Conservation (phyloP, 1,140 invertebrate species). For the Holotrichia oblita region DNA sequence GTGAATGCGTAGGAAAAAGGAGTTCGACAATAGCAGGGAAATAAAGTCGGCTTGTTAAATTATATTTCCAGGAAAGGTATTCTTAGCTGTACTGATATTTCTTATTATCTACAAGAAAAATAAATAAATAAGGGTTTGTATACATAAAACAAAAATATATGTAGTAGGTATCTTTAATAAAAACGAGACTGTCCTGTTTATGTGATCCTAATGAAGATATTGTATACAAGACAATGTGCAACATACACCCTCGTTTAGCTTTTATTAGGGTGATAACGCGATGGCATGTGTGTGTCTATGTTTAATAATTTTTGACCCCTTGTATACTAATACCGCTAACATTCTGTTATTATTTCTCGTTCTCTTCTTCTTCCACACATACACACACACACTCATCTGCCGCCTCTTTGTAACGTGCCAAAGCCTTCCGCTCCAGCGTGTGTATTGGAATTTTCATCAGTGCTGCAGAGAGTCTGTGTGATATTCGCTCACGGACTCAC, state of each 20-base stretch:
- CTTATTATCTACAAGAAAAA: too few species aligned
- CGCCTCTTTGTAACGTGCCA: not conserved
- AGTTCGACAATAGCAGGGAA: too few species aligned
- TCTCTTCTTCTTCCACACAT: not conserved
- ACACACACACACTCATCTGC: not conserved
- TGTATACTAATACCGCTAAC: constrained; percentile 22
- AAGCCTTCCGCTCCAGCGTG: not conserved
- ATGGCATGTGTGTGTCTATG: not conserved
- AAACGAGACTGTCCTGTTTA: not conserved
- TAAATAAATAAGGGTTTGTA: too few species aligned
- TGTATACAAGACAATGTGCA: not conserved
- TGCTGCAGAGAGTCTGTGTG: not conserved
- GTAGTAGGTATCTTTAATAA: not conserved
- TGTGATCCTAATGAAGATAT: constrained; percentile 2
- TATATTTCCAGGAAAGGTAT: too few species aligned
- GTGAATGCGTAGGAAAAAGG: too few species aligned
- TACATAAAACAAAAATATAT: too few species aligned
- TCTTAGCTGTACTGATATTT: too few species aligned
- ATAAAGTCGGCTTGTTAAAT: too few species aligned
- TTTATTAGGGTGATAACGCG: not conserved
- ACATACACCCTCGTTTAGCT: not conserved
- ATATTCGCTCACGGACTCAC: constrained; percentile 1
- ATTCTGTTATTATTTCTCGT: constrained; percentile 8
- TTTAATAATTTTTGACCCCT: constrained; percentile 1
- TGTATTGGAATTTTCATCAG: constrained; percentile 36